Evolutionary conservation across 2,888 invertebrate species (phyloP).

Genomic region (Operophtera brumata): DNA sequence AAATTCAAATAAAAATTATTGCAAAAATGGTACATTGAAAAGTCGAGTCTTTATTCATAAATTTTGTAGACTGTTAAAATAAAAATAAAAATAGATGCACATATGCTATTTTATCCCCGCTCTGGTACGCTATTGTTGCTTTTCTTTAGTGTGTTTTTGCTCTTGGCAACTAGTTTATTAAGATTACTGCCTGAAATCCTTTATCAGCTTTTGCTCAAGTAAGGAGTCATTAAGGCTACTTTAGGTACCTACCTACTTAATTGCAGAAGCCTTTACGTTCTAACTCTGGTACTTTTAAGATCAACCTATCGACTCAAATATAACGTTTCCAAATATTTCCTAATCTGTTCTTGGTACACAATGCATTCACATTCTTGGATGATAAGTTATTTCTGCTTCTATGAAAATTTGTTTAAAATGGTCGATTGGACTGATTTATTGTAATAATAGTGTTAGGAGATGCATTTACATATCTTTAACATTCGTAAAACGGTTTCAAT

Average conservation of each 20-base stretch:
- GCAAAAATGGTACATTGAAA: no score
- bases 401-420: neutral
- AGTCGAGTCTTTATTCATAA: no score
- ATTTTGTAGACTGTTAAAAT: no score
- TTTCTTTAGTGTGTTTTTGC: no score
- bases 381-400: neutral
- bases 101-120: no score
- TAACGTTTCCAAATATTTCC: neutral
- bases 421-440: neutral
- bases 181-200: no score
- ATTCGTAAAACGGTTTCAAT: neutral
- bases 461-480: neutral
- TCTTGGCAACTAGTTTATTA: no score
- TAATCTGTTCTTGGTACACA: neutral
- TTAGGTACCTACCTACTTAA: neutral
- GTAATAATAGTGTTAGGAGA: neutral
- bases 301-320: neutral
- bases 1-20: no score
- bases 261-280: neutral
- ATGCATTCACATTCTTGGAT: neutral
- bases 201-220: no score
- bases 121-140: no score
- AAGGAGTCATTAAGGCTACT: no score
- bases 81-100: no score
- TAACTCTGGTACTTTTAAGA: neutral